These are phyloP conservation scores for Accipiter virgatus DNA, from an alignment of 2,113 vertebrate genomes.

Conservation along the genomic window DNA sequence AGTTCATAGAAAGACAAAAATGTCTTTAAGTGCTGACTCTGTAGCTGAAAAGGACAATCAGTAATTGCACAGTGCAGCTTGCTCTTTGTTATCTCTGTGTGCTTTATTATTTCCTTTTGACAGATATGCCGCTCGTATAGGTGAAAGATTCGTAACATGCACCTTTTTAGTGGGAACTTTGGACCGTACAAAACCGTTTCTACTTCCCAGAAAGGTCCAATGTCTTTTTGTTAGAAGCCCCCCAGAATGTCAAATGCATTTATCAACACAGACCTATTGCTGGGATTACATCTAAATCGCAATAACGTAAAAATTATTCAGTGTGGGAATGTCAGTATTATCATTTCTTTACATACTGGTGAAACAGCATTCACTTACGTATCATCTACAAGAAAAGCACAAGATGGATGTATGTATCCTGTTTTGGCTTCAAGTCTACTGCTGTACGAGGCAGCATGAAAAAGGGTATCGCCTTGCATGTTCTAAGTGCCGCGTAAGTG, in stretches of 20 bases:
- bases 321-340: not conserved
- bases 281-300: not conserved
- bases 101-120: not conserved
- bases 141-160: not conserved
- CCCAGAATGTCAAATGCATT: not conserved
- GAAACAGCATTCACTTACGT: not conserved
- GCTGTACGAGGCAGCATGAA: not conserved
- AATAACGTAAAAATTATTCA: not conserved
- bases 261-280: not conserved
- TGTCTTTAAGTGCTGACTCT: not conserved
- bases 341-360: not conserved
- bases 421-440: not conserved
- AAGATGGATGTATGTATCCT: not conserved
- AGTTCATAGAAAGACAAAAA: not conserved
- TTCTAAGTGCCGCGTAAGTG: not conserved
- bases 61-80: not conserved
- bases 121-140: fast-evolving
- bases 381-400: not conserved
- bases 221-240: not conserved
- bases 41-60: not conserved
- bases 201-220: not conserved
- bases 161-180: not conserved
- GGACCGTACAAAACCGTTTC: slow-evolving; percentile 6
- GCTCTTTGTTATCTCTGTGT: not conserved
- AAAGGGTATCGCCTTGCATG: not conserved